Evolutionary conservation across 2,113 vertebrate genomes (phyloP).

Genomic region (Trochalopteron elliotii): DNA sequence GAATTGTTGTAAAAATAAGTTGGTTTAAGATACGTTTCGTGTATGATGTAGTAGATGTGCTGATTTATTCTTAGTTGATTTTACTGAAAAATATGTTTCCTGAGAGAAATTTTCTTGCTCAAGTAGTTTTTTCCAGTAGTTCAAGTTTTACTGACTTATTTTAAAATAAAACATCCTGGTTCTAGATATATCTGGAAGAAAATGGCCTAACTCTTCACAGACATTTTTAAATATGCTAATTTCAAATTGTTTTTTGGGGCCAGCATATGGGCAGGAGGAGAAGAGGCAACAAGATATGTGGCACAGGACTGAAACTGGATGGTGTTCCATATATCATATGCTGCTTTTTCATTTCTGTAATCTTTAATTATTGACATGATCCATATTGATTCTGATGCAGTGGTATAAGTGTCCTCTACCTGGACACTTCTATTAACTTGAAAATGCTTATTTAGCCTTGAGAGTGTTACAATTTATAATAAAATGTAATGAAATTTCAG

Average conservation of each 20-base stretch:
- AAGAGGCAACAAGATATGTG: accelerated
- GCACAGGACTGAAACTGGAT: neutral
- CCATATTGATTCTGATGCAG: neutral
- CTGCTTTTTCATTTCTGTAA: neutral
- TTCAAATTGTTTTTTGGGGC: neutral
- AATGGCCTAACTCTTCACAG: neutral
- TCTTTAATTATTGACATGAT: neutral
- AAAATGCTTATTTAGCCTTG: neutral
- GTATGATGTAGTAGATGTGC: neutral
- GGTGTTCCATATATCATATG: neutral
- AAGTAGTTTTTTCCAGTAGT: neutral
- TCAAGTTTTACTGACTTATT: neutral
- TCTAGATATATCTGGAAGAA: neutral
- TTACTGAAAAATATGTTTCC: neutral
- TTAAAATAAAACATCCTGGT: neutral
- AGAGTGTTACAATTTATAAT: neutral
- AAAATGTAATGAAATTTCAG: neutral
- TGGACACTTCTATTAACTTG: neutral
- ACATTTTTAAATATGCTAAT: neutral
- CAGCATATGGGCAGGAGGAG: neutral
- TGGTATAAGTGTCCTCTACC: neutral
- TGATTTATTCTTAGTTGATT: neutral
- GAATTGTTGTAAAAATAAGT: neutral
- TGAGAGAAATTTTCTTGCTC: neutral
- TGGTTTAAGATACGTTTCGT: neutral